These are phyloP conservation scores for Heliconius ismenius DNA, from an alignment of 2,888 invertebrate species.

Conservation along the genomic window DNA sequence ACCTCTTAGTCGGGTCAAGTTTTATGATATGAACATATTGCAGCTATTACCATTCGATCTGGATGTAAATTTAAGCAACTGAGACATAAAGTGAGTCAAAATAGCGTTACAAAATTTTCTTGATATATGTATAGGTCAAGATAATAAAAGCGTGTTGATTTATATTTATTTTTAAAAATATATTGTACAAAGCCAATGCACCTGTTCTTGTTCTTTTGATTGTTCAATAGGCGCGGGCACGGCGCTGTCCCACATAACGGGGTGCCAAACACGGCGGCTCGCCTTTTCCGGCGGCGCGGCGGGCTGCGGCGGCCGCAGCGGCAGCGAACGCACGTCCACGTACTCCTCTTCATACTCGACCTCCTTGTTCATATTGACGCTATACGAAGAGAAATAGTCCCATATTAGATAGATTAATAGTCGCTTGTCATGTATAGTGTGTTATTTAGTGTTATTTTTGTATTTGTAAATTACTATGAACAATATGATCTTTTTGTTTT, in stretches of 20 bases:
- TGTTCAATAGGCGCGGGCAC: slow-evolving; percentile 57
- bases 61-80: no score
- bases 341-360: slow-evolving; percentile 59
- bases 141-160: background rate
- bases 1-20: background rate
- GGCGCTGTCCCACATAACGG: slow-evolving; percentile 83
- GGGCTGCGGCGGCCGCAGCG: slow-evolving; percentile 76
- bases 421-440: background rate
- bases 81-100: background rate
- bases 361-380: slow-evolving; percentile 39
- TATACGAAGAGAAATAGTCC: background rate
- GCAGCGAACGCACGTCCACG: slow-evolving; percentile 69
- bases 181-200: slow-evolving; percentile 11
- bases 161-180: background rate
- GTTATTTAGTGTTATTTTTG: no score
- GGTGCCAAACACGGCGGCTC: slow-evolving; percentile 83
- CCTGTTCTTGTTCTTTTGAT: slow-evolving; percentile 47
- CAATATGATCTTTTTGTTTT: no score
- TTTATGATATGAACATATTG: background rate
- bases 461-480: no score
- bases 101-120: background rate
- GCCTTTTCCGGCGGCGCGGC: slow-evolving; percentile 75
- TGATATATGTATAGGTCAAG: background rate
- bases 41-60: no score
- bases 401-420: no score